phyloP scores from a whole-genome alignment of 2,888 invertebrate genomes.

The Catotricha subobsoleta region DNA sequence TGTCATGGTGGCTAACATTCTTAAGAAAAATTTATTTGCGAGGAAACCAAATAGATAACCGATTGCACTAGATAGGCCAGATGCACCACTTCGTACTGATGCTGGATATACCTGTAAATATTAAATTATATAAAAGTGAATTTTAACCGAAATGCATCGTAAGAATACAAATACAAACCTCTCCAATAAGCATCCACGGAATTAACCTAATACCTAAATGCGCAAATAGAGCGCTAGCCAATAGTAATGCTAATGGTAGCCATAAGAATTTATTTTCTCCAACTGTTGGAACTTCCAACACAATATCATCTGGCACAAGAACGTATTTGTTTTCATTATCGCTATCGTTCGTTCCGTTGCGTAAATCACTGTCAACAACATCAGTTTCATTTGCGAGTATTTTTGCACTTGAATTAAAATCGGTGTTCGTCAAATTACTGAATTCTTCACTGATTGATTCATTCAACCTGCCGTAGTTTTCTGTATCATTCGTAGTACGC shows the following conservation, averaged over 20 bases:
- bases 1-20: slow-evolving; percentile 41
- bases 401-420: no score
- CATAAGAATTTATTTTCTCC: slow-evolving; percentile 38
- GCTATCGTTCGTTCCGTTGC: no score
- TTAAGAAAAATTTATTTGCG: slow-evolving; percentile 54
- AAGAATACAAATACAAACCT: slow-evolving; percentile 31
- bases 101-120: slow-evolving; percentile 40
- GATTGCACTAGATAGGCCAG: slow-evolving; percentile 51
- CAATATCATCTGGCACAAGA: slow-evolving; percentile 11
- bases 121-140: no score
- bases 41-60: slow-evolving; percentile 61
- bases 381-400: no score
- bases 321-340: no score
- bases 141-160: neutral
- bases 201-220: slow-evolving; percentile 43
- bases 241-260: slow-evolving; percentile 48
- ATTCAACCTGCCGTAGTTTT: no score
- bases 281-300: slow-evolving; percentile 24
- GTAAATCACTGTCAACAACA: no score
- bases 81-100: slow-evolving; percentile 48
- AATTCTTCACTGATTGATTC: no score
- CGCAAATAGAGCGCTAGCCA: slow-evolving; percentile 47
- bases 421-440: no score
- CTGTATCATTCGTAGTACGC: neutral
- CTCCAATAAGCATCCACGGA: slow-evolving; percentile 67